These are phyloP conservation scores for Ginglymostoma cirratum DNA, from an alignment of 2,113 vertebrate genomes.

Conservation along the genomic window DNA sequence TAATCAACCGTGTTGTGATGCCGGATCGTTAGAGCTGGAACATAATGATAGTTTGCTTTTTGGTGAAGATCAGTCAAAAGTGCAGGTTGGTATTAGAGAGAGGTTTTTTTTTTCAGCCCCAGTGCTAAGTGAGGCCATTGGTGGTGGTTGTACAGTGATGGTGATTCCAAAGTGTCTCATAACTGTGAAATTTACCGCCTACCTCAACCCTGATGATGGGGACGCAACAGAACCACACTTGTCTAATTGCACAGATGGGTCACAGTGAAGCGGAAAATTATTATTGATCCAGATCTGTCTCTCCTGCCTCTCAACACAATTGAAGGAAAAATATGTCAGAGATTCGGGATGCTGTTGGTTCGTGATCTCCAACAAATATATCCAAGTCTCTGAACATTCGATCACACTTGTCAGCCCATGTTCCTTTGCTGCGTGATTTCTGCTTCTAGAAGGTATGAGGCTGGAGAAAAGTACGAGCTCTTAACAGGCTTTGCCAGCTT, in stretches of 20 bases:
- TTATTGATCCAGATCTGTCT: background rate
- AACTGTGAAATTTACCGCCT: background rate
- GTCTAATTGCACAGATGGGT: too few relatives aligned
- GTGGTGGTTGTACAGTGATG: background rate
- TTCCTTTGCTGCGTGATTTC: too few relatives aligned
- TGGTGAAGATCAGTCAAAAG: constrained; percentile 69
- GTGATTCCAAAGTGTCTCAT: background rate
- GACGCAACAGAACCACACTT: background rate
- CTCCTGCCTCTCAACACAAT: background rate
- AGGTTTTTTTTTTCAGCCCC: background rate
- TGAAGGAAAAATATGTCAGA: background rate
- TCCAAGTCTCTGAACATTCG: too few relatives aligned
- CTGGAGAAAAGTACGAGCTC: too few relatives aligned
- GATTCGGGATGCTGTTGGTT: background rate
- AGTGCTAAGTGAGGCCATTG: background rate
- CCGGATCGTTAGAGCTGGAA: constrained; percentile 38
- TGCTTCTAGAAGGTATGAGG: too few relatives aligned
- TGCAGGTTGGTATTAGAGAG: constrained; percentile 62
- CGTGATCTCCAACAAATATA: background rate
- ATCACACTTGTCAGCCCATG: too few relatives aligned
- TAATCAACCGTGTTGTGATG: background rate
- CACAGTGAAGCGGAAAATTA: background rate
- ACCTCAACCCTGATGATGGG: background rate
- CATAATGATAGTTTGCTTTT: constrained; percentile 43
- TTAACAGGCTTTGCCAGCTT: too few relatives aligned